These are phyloP conservation scores for Xestia xanthographa DNA, from an alignment of 2,888 invertebrate genomes.

Conservation along the genomic window DNA sequence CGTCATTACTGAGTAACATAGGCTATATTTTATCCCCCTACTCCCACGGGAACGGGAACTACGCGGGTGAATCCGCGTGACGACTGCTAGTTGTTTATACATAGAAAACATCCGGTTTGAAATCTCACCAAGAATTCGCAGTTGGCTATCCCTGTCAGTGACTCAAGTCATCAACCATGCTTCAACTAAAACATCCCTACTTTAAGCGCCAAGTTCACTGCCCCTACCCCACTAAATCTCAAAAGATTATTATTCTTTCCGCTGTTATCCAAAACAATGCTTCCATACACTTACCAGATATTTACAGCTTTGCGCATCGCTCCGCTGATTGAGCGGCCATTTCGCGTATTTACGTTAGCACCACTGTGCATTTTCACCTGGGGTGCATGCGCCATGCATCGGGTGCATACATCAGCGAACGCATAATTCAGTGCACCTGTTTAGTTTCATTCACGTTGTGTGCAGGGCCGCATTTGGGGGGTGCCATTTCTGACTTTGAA, in stretches of 20 bases:
- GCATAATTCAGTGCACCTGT: constrained; percentile 70
- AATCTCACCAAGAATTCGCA: background rate
- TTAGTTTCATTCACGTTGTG: constrained; percentile 66
- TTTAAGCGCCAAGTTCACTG: constrained; percentile 54
- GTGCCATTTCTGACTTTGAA: background rate
- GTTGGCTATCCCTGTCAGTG: constrained; percentile 6
- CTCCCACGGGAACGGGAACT: too few species aligned
- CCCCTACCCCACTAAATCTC: constrained; percentile 59
- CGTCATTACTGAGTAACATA: too few species aligned
- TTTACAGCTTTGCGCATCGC: constrained; percentile 59
- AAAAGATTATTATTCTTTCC: constrained; percentile 66
- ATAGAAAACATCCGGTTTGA: background rate
- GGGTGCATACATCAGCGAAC: constrained; percentile 70
- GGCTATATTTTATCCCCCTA: too few species aligned
- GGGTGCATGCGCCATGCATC: constrained; percentile 60
- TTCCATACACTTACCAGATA: constrained; percentile 66
- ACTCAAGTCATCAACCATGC: constrained; percentile 22
- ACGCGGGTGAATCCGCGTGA: too few species aligned
- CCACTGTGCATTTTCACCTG: constrained; percentile 72
- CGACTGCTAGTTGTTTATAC: too few species aligned
- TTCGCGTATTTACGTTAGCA: constrained; percentile 69
- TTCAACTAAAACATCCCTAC: constrained; percentile 19
- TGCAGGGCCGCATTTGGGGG: constrained; percentile 56
- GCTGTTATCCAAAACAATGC: constrained; percentile 59
- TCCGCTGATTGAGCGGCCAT: constrained; percentile 69